phyloP scores from a whole-genome alignment of 1,140 invertebrate species.

The Monochamus saltuarius region DNA sequence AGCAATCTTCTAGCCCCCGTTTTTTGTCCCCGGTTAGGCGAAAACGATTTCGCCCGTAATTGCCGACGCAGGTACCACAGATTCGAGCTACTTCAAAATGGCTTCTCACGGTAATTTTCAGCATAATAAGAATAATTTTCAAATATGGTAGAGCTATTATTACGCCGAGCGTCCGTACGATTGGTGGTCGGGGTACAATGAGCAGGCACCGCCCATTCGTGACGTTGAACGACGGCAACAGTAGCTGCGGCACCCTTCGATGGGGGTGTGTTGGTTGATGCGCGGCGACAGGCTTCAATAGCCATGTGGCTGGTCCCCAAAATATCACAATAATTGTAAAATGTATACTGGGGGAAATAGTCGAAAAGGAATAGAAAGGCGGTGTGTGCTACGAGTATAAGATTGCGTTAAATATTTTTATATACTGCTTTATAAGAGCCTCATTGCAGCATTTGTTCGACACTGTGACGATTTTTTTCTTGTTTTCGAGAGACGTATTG shows the following conservation, averaged over 20 bases:
- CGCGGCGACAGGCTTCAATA: neutral
- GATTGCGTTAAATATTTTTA: too few species aligned
- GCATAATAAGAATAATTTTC: slow-evolving; percentile 49
- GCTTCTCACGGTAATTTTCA: slow-evolving; percentile 45
- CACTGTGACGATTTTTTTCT: too few species aligned
- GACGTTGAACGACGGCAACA: slow-evolving; percentile 6
- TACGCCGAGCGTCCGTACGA: slow-evolving; percentile 37
- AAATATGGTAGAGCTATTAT: slow-evolving; percentile 49
- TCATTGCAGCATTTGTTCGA: too few species aligned
- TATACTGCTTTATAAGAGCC: too few species aligned
- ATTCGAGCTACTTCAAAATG: slow-evolving; percentile 40
- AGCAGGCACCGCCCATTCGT: slow-evolving; percentile 30
- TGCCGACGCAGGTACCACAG: slow-evolving; percentile 2
- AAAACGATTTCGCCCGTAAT: neutral
- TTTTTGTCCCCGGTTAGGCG: too few species aligned
- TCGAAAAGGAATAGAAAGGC: too few species aligned
- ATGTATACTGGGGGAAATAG: too few species aligned
- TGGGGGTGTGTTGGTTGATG: neutral
- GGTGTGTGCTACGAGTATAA: too few species aligned
- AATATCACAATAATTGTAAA: neutral
- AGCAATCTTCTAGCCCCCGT: neutral
- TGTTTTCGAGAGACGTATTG: too few species aligned
- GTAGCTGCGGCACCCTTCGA: slow-evolving; percentile 3
- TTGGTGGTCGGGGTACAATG: slow-evolving; percentile 35
- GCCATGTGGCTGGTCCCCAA: neutral